Base-by-base conservation (phyloP, 1,140 invertebrate species). In the Anastatus disparis region DNA sequence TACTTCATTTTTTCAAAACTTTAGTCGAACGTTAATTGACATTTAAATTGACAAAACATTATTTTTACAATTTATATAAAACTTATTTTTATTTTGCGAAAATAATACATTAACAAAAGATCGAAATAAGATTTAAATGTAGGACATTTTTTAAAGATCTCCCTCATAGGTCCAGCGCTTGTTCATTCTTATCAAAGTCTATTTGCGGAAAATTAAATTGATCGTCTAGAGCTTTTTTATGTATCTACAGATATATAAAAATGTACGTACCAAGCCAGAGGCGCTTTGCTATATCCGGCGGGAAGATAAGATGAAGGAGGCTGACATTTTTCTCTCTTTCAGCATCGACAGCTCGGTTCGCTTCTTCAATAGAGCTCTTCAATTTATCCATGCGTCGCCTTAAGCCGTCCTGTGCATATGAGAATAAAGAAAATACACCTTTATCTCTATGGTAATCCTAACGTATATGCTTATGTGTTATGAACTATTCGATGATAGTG, bases 271-370 rank as follows among this genome's bases (percentile, higher is more conserved):
- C 95, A 66, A 95, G 85, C 95, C 95, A 97, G 8, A 97, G 87
- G 67, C 93, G 90, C 81, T 95, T 95, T 0, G 96, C 96, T 73
- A 98, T 96, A 79, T 95, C 93, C 26, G 94, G 94, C 46, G 96
- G 96, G 81, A 98, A 98, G 84, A 98, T 97, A 76, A 97, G 89
- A 85, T 97, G 94, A 29, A 98, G 88, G 1, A 98, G 88, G 75
- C 95, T 96, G 75, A 98, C 95, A 81, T 98, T 98, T 83, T 97
- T 98, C 85, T 96, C 94, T 75, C 96, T 89, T 81, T 98, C 96
- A 74, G 94, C 92, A 78, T 96, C 94, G 0, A 98, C 96, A 0
- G 95, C 95, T 73, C 91, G 89, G 78, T 93, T 97, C 2, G 95
- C 94, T 84, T 96, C 94, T 83, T 97, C 94, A 77, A 98, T 97